A percentile compares a stretch with the other conserved stretches of the same genome.
Conservation (phyloP, 1,140 invertebrate species). For the Heliothis subflexa region DNA sequence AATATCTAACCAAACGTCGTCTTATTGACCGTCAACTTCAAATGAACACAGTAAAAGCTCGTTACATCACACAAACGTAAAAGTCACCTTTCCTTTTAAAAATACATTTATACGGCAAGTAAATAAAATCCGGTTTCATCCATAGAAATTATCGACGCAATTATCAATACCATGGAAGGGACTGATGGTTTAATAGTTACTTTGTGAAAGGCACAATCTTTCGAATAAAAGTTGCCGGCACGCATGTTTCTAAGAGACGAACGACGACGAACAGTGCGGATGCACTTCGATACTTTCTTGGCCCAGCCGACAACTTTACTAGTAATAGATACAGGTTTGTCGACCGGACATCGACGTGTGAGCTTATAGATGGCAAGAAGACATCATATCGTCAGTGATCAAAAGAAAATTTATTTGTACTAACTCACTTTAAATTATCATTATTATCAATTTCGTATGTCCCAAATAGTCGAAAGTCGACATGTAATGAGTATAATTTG, state of each 20-base stretch:
- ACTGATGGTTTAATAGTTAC: neutral
- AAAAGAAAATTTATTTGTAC: neutral
- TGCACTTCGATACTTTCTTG: slow-evolving; percentile 28
- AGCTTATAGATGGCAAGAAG: neutral
- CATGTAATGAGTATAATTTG: slow-evolving; percentile 4
- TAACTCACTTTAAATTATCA: neutral
- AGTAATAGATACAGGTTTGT: slow-evolving; percentile 64
- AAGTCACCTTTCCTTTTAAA: neutral
- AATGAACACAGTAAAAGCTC: neutral
- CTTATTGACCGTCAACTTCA: too few species aligned
- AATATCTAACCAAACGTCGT: too few species aligned
- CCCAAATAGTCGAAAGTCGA: neutral
- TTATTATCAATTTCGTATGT: neutral
- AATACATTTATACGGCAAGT: neutral
- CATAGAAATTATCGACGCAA: slow-evolving; percentile 20
- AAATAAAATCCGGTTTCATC: slow-evolving; percentile 24
- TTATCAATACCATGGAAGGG: slow-evolving; percentile 16
- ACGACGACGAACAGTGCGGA: slow-evolving; percentile 33
- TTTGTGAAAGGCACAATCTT: slow-evolving; percentile 1
- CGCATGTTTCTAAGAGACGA: slow-evolving; percentile 37
- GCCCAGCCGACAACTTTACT: slow-evolving; percentile 10
- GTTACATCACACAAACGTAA: neutral
- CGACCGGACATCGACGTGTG: slow-evolving; percentile 51
- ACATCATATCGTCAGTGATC: neutral
- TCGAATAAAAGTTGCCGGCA: neutral